Conservation (phyloP, 2,888 invertebrate genomes). For the Meiosimyza decipiens region DNA sequence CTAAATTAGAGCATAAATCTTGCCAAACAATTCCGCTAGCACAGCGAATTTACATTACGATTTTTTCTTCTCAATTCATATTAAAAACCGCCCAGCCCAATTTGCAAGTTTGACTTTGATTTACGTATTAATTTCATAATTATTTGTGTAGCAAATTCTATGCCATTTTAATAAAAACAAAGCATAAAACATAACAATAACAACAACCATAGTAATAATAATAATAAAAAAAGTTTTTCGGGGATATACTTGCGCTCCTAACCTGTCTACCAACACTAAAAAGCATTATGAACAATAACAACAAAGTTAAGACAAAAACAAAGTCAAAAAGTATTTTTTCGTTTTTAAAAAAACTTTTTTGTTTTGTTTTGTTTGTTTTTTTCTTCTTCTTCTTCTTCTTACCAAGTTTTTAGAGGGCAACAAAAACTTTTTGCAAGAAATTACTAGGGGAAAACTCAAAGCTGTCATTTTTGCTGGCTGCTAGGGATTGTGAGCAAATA, state of each 20-base stretch:
- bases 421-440: neutral
- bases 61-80: too few relatives aligned
- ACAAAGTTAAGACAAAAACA: neutral
- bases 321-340: constrained; percentile 1
- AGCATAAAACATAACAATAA: neutral
- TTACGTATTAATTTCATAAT: neutral
- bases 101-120: constrained; percentile 2
- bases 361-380: neutral
- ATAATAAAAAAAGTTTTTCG: neutral
- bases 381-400: neutral
- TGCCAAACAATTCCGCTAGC: too few relatives aligned
- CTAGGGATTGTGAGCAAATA: neutral
- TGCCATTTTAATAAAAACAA: neutral
- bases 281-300: neutral
- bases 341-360: neutral
- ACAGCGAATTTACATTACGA: too few relatives aligned
- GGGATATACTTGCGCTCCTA: too few relatives aligned
- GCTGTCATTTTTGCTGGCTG: too few relatives aligned
- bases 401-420: neutral
- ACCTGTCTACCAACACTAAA: neutral
- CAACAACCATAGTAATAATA: neutral
- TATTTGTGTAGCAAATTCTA: neutral
- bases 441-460: too few relatives aligned
- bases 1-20: too few relatives aligned
- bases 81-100: too few relatives aligned